Evolutionary conservation across 1,140 invertebrate genomes (phyloP).

Genomic region (Eriosoma lanigerum): DNA sequence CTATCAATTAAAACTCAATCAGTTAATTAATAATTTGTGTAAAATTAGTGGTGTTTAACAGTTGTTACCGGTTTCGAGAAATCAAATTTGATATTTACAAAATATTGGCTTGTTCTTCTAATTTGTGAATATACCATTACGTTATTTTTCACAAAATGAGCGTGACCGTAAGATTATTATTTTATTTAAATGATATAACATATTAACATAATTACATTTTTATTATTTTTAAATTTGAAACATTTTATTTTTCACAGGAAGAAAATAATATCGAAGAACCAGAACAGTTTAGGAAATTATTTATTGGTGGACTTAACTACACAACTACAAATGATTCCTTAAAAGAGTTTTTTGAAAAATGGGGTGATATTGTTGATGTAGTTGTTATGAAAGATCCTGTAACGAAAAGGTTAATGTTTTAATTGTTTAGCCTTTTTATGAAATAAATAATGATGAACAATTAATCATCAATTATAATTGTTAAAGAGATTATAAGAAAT

Average conservation of each 20-base stretch:
- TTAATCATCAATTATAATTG: no score
- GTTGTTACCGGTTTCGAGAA: not conserved
- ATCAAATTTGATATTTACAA: not conserved
- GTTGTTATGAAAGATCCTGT: constrained; percentile 97
- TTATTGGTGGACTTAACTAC: constrained; percentile 95
- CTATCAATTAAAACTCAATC: no score
- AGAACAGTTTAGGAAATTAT: constrained; percentile 93
- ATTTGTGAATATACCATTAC: no score
- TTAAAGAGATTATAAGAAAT: no score
- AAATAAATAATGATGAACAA: no score
- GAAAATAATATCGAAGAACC: constrained; percentile 65
- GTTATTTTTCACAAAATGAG: constrained; percentile 7
- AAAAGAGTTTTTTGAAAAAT: constrained; percentile 93
- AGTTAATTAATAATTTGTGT: no score
- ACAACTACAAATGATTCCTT: constrained; percentile 91
- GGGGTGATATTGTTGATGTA: constrained; percentile 95
- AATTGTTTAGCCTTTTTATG: no score
- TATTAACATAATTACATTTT: not conserved
- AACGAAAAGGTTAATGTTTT: constrained; percentile 67
- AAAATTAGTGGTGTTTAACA: no score
- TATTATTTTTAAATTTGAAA: not conserved
- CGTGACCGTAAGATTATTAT: constrained; percentile 12
- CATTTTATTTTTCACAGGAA: not conserved
- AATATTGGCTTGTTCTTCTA: not conserved
- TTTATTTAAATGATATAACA: not conserved